A percentile compares a stretch with the other conserved stretches of the same genome.
These are phyloP conservation scores for Zenarchopterus dispar DNA, from an alignment of 2,797 vertebrate genomes.

Conservation along the genomic window DNA sequence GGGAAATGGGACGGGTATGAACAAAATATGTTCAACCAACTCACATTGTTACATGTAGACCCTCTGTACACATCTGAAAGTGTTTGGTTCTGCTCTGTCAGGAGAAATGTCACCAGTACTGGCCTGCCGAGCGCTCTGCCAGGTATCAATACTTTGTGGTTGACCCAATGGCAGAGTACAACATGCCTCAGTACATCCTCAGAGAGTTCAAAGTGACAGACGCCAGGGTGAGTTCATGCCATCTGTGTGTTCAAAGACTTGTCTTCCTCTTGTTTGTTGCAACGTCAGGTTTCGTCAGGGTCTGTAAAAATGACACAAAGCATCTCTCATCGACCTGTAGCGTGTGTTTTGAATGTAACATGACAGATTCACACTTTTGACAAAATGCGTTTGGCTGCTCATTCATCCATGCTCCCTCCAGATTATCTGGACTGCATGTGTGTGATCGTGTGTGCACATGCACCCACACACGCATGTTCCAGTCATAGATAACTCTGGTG, in stretches of 20 bases:
- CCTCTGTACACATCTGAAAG: neutral
- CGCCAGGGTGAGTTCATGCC: constrained; percentile 88
- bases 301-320: constrained; percentile 32
- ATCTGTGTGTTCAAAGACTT: constrained; percentile 12
- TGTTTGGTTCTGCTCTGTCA: constrained; percentile 54
- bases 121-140: constrained; percentile 95
- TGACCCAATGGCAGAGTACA: constrained; percentile 98
- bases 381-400: constrained; percentile 52
- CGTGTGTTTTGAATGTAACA: constrained; percentile 32
- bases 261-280: constrained; percentile 27
- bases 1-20: constrained; percentile 94
- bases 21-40: neutral
- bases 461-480: constrained; percentile 26
- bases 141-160: constrained; percentile 98
- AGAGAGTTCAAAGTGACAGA: constrained; percentile 98
- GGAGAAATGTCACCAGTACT: constrained; percentile 99
- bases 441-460: constrained; percentile 5
- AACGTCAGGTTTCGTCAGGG: constrained; percentile 15
- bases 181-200: constrained; percentile 99
- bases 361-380: constrained; percentile 47
- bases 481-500: constrained; percentile 73
- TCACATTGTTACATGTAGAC: neutral
- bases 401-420: constrained; percentile 49
- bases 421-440: constrained; percentile 42
- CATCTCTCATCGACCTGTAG: constrained; percentile 66